Evolutionary conservation across 2,113 vertebrate genomes (phyloP).

Genomic region (Egretta garzetta): DNA sequence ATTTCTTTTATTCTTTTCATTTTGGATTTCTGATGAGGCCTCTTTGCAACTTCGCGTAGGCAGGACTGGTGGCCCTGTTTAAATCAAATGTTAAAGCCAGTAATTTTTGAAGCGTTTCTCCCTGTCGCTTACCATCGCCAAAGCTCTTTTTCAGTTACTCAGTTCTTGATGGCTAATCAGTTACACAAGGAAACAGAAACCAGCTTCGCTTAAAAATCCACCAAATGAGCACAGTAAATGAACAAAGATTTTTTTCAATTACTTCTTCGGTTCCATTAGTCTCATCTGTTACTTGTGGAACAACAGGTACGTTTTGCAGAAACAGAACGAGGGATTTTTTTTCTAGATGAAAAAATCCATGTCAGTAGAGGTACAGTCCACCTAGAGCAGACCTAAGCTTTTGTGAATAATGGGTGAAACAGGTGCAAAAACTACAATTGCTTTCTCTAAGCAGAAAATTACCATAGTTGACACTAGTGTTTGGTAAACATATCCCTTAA

Average conservation of each 20-base stretch:
- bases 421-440: background rate
- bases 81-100: background rate
- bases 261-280: background rate
- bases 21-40: background rate
- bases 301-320: background rate
- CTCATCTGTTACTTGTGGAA: background rate
- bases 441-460: background rate
- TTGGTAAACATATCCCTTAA: background rate
- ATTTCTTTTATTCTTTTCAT: background rate
- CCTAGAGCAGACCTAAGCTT: background rate
- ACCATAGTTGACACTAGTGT: background rate
- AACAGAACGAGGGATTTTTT: background rate
- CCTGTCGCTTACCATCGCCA: background rate
- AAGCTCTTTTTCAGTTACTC: background rate
- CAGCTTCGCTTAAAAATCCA: background rate
- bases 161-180: background rate
- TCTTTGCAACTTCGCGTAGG: background rate
- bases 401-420: background rate
- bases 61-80: background rate
- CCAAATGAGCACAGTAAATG: background rate
- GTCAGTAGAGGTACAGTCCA: background rate
- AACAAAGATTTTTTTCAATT: background rate
- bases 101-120: background rate
- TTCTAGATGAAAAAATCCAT: background rate
- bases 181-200: background rate